phyloP scores from a whole-genome alignment of 2,888 invertebrate species.

The Steinernema carpocapsae region DNA sequence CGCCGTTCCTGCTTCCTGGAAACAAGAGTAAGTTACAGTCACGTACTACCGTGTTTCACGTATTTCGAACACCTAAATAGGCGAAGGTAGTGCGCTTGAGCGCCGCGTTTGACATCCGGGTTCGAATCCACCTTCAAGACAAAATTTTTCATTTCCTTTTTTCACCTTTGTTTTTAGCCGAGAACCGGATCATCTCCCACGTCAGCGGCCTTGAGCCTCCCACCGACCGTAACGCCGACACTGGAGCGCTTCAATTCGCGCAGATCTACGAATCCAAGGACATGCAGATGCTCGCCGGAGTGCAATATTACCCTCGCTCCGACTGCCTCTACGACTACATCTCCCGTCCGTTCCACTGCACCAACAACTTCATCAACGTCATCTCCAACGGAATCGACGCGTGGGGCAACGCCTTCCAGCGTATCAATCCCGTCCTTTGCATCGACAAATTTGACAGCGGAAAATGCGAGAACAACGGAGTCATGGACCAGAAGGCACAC shows the following conservation, averaged over 20 bases:
- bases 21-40: slow-evolving; percentile 1
- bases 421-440: slow-evolving; percentile 36
- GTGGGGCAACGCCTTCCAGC: slow-evolving; percentile 36
- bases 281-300: slow-evolving; percentile 9
- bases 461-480: slow-evolving; percentile 22
- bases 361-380: background rate
- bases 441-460: background rate
- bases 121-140: too few species aligned
- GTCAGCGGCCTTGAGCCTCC: slow-evolving; percentile 25
- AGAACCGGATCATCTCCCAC: slow-evolving; percentile 34
- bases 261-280: slow-evolving; percentile 32
- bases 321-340: slow-evolving; percentile 18
- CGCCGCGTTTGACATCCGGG: too few species aligned
- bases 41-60: too few species aligned
- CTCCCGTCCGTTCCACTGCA: slow-evolving; percentile 17
- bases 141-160: too few species aligned
- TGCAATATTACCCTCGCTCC: slow-evolving; percentile 12
- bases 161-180: background rate
- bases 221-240: background rate
- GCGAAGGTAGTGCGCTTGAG: too few species aligned
- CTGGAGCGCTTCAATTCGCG: slow-evolving; percentile 34
- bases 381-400: slow-evolving; percentile 27
- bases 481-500: slow-evolving; percentile 7
- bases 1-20: background rate
- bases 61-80: too few species aligned